These are phyloP conservation scores for Cataglyphis altisquamis DNA, from an alignment of 2,888 invertebrate genomes.

Conservation along the genomic window DNA sequence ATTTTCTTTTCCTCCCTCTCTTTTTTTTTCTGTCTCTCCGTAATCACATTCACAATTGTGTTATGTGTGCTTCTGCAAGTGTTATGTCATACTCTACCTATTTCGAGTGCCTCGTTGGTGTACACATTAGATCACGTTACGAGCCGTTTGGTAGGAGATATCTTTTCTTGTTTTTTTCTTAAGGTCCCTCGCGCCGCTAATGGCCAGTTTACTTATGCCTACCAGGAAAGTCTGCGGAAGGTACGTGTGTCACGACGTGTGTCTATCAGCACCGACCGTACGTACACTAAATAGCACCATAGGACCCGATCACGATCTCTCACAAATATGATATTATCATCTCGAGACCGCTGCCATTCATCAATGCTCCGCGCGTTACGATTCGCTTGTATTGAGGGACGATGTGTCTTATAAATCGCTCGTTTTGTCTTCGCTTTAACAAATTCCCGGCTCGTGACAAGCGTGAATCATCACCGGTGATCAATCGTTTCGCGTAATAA, in stretches of 20 bases:
- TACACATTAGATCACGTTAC: slow-evolving; percentile 76
- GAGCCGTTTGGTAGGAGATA: slow-evolving; percentile 83
- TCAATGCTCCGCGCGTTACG: slow-evolving; percentile 29
- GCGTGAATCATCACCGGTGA: slow-evolving; percentile 20
- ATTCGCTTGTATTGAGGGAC: slow-evolving; percentile 35
- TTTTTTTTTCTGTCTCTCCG: slow-evolving; percentile 25
- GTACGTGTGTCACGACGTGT: slow-evolving; percentile 81
- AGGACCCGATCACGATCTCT: slow-evolving; percentile 64
- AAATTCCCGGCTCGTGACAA: slow-evolving; percentile 24
- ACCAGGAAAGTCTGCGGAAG: slow-evolving; percentile 89
- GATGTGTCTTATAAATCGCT: neutral
- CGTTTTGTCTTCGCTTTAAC: slow-evolving; percentile 11
- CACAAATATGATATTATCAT: slow-evolving; percentile 32
- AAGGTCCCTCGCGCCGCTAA: slow-evolving; percentile 90
- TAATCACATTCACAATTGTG: slow-evolving; percentile 55
- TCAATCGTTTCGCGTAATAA: slow-evolving; percentile 12
- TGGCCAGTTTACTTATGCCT: slow-evolving; percentile 90
- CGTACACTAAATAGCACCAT: slow-evolving; percentile 76
- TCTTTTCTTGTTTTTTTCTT: slow-evolving; percentile 87
- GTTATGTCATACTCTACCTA: slow-evolving; percentile 61
- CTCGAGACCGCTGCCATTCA: slow-evolving; percentile 23
- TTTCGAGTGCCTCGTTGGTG: slow-evolving; percentile 81
- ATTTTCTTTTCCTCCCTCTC: slow-evolving; percentile 45
- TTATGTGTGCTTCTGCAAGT: slow-evolving; percentile 81
- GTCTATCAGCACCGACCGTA: slow-evolving; percentile 76